phyloP scores from a whole-genome alignment of 2,888 invertebrate species.

The Lepetodrilus schrolli region DNA sequence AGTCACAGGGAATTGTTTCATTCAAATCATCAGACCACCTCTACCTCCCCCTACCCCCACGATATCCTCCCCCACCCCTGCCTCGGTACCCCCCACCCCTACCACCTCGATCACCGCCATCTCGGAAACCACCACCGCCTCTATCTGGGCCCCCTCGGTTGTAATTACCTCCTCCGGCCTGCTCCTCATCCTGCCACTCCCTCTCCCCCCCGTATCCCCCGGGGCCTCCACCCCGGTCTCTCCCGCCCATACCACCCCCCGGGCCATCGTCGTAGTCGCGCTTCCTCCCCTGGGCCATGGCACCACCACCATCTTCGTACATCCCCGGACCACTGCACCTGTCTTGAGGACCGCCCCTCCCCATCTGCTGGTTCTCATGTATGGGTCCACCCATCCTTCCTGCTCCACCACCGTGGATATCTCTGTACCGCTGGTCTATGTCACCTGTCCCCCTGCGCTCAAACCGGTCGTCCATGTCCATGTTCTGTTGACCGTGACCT shows the following conservation, averaged over 20 bases:
- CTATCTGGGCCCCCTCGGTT: conserved; percentile 9
- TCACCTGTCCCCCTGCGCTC: conserved; percentile 24
- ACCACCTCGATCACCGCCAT: conserved; percentile 8
- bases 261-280: conserved; percentile 30
- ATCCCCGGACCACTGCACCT: neutral
- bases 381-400: neutral
- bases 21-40: too few relatives aligned
- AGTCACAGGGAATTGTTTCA: too few relatives aligned
- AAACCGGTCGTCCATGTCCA: conserved; percentile 17
- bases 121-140: conserved; percentile 18
- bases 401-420: conserved; percentile 29
- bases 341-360: conserved; percentile 28
- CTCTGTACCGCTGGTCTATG: conserved; percentile 17
- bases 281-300: conserved; percentile 16
- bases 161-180: neutral
- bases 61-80: conserved; percentile 9
- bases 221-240: neutral
- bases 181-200: neutral
- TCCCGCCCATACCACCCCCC: conserved; percentile 18
- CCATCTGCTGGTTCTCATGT: neutral
- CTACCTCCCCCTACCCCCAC: neutral
- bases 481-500: conserved; percentile 19
- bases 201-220: conserved; percentile 1
- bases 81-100: conserved; percentile 15
- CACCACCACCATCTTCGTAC: conserved; percentile 6